Evolutionary conservation across 2,797 vertebrate species (phyloP), one percentile per base, ranked within the genome.

Genomic region (Sebastes taczanowskii): DNA sequence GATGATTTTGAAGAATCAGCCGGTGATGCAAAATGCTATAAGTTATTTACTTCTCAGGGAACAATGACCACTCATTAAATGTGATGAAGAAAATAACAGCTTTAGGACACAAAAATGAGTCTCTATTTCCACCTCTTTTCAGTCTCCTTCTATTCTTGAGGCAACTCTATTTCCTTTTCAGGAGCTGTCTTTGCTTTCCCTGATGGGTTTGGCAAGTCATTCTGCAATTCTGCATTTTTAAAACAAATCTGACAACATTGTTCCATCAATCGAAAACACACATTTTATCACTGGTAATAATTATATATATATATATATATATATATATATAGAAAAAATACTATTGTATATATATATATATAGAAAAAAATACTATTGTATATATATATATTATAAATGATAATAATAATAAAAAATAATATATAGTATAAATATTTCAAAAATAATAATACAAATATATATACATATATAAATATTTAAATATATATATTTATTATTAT

Each of bases 191-290:
- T 30, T 59, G 11, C n/a, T 22, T 67, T 30, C 38, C 25, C 35
- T 69, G 68, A 72, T 64, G 32, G 35, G 25, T 75, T 75, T 78
- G 62, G 52, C 63, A 78, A 70, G 14, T 60, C 52, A 23, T 25
- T 69, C 22, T 35, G 16, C 11, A 11, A 35, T 35, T 35, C 2
- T 35, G 38, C 38, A 35, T 35, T 38, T 38, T 38, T 38, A 0
- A 38, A 38, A 38, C 0, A 38, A 6, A 14, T 38, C 38, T 38
- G 38, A 38, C 38, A 38, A 38, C 11, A 38, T 14, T 38, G 13
- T 29, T 73, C 20, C 23, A 49, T 67, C 32, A 71, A 1, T 59
- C 2, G 3, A 10, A 22, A 34, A 22, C 6, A 6, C 20, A 49
- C 67, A 49, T 52, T 65, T 59, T 25, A 35, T 35, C 10, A 34